These are phyloP conservation scores for Arnoldichthys spilopterus DNA, from an alignment of 2,797 vertebrate species.

Conservation along the genomic window DNA sequence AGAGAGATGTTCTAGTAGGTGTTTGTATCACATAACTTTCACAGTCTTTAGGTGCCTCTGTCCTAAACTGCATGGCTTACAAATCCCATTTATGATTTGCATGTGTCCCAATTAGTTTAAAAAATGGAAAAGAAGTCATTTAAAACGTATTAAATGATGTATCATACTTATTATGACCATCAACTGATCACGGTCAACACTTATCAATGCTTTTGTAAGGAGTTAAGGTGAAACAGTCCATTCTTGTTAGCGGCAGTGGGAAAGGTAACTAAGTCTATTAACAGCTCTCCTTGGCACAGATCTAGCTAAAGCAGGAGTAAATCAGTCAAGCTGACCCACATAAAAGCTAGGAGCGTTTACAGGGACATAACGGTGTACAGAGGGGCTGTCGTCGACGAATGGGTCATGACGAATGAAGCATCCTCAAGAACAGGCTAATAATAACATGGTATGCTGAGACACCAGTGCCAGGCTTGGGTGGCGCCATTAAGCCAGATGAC, in stretches of 20 bases:
- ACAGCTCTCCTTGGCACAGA: conserved; percentile 58
- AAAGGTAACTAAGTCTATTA: conserved; percentile 52
- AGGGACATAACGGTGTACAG: conserved; percentile 54
- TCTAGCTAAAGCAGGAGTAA: conserved; percentile 46
- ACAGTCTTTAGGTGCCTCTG: too few relatives aligned
- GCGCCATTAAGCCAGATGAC: conserved; percentile 59
- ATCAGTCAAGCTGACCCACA: conserved; percentile 66
- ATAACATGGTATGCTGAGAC: conserved; percentile 64
- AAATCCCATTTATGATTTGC: too few relatives aligned
- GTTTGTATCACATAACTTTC: too few relatives aligned
- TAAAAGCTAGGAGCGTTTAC: conserved; percentile 65
- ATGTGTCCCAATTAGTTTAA: too few relatives aligned
- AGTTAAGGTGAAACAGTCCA: conserved; percentile 34
- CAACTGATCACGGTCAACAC: too few relatives aligned
- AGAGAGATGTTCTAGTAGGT: too few relatives aligned
- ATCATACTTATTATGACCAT: not conserved
- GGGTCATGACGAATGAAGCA: conserved; percentile 69
- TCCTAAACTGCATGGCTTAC: too few relatives aligned
- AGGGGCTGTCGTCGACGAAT: conserved; percentile 66
- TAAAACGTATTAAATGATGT: not conserved
- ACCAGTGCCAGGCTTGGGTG: conserved; percentile 48
- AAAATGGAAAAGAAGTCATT: not conserved
- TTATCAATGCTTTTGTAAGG: not conserved
- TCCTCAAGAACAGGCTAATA: conserved; percentile 69
- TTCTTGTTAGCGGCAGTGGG: conserved; percentile 41